phyloP scores from a whole-genome alignment of 2,888 invertebrate genomes.

The Andrena chrysosceles region DNA sequence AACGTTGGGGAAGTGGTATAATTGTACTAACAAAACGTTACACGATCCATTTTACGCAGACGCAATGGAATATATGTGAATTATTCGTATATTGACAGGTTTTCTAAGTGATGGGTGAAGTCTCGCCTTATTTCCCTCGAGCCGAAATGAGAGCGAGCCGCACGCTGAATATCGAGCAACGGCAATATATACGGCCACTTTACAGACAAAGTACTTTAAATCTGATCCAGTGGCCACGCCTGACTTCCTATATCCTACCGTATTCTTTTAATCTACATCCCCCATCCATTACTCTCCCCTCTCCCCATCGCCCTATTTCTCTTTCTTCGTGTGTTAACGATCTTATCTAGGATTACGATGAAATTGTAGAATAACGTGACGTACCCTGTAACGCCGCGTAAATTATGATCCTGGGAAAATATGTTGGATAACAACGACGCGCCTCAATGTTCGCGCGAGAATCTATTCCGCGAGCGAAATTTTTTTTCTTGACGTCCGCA shows the following conservation, averaged over 20 bases:
- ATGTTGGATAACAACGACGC: conserved; percentile 66
- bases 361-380: conserved; percentile 55
- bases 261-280: conserved; percentile 63
- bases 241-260: conserved; percentile 70
- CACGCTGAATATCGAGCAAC: conserved; percentile 75
- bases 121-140: conserved; percentile 81
- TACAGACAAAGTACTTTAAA: conserved; percentile 54
- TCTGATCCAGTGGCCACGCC: conserved; percentile 70
- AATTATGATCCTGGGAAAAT: conserved; percentile 52
- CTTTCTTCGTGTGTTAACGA: conserved; percentile 48
- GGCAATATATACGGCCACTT: conserved; percentile 59
- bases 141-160: conserved; percentile 80
- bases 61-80: conserved; percentile 77
- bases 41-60: conserved; percentile 58
- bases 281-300: neutral
- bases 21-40: conserved; percentile 54
- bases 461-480: neutral
- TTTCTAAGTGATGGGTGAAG: conserved; percentile 83
- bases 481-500: neutral
- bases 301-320: neutral
- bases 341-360: conserved; percentile 50
- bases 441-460: neutral
- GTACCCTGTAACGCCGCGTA: conserved; percentile 41
- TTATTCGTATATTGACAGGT: conserved; percentile 83
- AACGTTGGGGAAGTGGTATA: conserved; percentile 36